A percentile compares a stretch with the other conserved stretches of the same genome.
phyloP scores from a whole-genome alignment of 2,797 vertebrate species.

The Chelon labrosus region DNA sequence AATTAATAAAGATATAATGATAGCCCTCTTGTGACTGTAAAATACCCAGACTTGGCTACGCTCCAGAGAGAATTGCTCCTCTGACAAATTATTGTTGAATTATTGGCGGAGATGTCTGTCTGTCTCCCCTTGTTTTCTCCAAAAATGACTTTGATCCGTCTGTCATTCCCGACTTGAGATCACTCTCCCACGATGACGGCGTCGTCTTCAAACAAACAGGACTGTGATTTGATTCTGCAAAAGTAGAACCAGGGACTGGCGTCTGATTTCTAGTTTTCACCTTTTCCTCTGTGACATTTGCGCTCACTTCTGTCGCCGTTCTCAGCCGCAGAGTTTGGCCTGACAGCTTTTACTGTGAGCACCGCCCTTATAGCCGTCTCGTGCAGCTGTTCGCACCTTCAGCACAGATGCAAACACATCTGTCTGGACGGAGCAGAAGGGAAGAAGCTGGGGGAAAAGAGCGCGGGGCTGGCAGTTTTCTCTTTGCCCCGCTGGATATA shows the following conservation, averaged over 20 bases:
- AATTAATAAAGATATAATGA: constrained; percentile 74
- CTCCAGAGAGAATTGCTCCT: constrained; percentile 60
- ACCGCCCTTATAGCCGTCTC: too few relatives aligned
- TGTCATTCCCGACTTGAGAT: constrained; percentile 22
- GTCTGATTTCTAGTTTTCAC: constrained; percentile 6
- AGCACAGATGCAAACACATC: too few relatives aligned
- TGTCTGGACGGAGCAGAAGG: too few relatives aligned
- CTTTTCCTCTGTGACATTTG: constrained; percentile 26
- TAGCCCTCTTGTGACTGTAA: constrained; percentile 59
- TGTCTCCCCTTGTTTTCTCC: constrained; percentile 57
- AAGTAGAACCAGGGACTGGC: constrained; percentile 13
- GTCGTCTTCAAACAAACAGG: constrained; percentile 4
- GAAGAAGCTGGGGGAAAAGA: too few relatives aligned
- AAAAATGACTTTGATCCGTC: constrained; percentile 34
- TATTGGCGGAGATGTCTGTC: constrained; percentile 62
- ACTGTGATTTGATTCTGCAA: constrained; percentile 26
- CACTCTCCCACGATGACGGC: constrained; percentile 21
- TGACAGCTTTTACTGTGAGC: too few relatives aligned
- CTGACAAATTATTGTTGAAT: constrained; percentile 73
- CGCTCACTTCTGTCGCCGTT: constrained; percentile 39
- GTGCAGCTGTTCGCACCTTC: too few relatives aligned
- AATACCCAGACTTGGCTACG: constrained; percentile 52
- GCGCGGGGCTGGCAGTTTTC: too few relatives aligned
- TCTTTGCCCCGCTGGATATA: too few relatives aligned
- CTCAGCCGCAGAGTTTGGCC: constrained; percentile 31